Base-by-base conservation (phyloP, 2,888 invertebrate genomes). In the Zygogramma bicolorata region DNA sequence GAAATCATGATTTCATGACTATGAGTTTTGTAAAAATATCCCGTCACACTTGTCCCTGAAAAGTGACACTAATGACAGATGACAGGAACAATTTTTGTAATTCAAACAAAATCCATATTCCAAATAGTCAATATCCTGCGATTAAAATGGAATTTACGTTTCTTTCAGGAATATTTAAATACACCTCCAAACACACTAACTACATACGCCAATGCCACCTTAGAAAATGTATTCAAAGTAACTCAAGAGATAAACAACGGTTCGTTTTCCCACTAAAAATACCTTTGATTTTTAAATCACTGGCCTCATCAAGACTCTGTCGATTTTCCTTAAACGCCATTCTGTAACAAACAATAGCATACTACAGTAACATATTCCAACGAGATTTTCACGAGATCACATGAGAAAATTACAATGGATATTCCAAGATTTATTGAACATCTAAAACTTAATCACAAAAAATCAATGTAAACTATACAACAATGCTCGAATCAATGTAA, bases 271-370 rank as follows among this genome's bases (percentile, higher is more conserved):
- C 72, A 71, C 74, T 72, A 68, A 76, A 71, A 76, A 76, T 76
- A 76, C 76, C 76, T 76, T 76, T 53, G 61, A 42, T 69, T 57
- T 66, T 31, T 57, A 57, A 65, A 73, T 34, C 66, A 31, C n/a
- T 49, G 40, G 46, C 61, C 61, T 53, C 61, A 53, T 61, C 65
- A 61, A 25, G 38, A 58, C 58, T 65, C 61, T 68, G 46, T 34
- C 65, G 40, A 29, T 25, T 42, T 60, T 68, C 65, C 68, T 46
- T 58, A 46, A 38, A 65, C 22, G 65, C 58, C 68, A 60, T 65
- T 77, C 77, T 77, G 77, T 63, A 77, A 77, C 77, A 77, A 77
- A 75, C 72, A 77, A 75, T 65, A 72, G 75, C 65, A 61, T 74
- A 77, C 59, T 77, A 63, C 63, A 63, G 63, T 63, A 63, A 63